Conservation (phyloP, 1,140 invertebrate species). For the Leptonema lineaticorne region DNA sequence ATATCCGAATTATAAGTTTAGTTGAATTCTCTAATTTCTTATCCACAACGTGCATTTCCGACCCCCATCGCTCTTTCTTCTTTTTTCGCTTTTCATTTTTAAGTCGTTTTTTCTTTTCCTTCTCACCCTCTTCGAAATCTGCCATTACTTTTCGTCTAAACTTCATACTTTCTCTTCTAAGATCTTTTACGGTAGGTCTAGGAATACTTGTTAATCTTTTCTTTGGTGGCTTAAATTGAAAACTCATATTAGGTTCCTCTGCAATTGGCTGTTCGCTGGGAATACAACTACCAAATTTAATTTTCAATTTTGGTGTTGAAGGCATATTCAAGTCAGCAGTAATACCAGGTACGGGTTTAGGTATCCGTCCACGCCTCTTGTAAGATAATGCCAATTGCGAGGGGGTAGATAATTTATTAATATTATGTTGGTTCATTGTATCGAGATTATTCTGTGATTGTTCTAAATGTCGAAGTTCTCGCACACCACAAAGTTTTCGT, state of each 20-base stretch:
- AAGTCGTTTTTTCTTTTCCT: conserved; percentile 61
- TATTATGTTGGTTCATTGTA: conserved; percentile 40
- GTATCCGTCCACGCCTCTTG: conserved; percentile 58
- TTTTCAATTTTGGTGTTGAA: conserved; percentile 75
- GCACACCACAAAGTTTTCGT: conserved; percentile 57
- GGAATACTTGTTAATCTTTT: conserved; percentile 69
- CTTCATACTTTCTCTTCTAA: conserved; percentile 84
- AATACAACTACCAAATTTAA: conserved; percentile 67
- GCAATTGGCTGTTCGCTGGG: conserved; percentile 42
- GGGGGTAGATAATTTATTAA: conserved; percentile 28
- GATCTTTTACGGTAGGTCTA: conserved; percentile 71
- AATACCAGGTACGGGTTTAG: conserved; percentile 48
- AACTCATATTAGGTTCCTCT: conserved; percentile 55
- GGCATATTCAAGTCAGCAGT: conserved; percentile 44
- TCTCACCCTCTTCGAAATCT: conserved; percentile 68
- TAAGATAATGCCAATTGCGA: conserved; percentile 46
- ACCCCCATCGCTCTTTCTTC: conserved; percentile 53
- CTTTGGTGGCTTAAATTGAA: conserved; percentile 73
- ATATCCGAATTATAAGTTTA: conserved; percentile 63
- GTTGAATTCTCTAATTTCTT: conserved; percentile 61
- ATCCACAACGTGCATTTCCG: conserved; percentile 61
- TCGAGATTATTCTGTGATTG: conserved; percentile 47
- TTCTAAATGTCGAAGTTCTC: conserved; percentile 60
- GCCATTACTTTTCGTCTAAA: conserved; percentile 81
- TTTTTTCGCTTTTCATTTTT: conserved; percentile 66